Base-by-base conservation (phyloP, 2,888 invertebrate species). In the Copidosoma aretas region DNA sequence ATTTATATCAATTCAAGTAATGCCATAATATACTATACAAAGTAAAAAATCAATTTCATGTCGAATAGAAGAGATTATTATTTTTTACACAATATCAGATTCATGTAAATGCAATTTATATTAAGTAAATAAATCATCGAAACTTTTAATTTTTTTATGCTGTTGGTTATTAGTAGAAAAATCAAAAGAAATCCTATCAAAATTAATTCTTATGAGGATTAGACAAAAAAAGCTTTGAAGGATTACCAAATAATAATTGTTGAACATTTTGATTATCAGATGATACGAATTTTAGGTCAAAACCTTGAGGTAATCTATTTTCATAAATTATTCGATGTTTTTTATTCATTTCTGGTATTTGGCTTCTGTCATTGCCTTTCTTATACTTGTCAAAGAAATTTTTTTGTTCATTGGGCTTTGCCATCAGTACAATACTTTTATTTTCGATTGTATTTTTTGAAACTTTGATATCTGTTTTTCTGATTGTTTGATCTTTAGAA, bases 121-220 rank as follows among this genome's bases (percentile, higher is more conserved):
- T 73, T 62, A 66, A 76, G 76, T 75, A 74, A 76, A 75, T 25
- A 52, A 74, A 68, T 63, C 71, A 73, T 67, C 54, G 62, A 72
- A 17, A 46, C 12, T 2, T 46, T 61, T 70, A 58, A 54, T 43
- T 46, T 60, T 62, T 49, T 41, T 51, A 32, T 65, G 49, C 32
- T 32, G 32, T 32, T 32, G 32, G 32, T 32, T 32, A 8, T 32
- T 32, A 32, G 3, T 32, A 32, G 32, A 8, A 32, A 32, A 32
- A 32, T 32, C 8, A 32, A 3, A 32, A 3, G 3, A 32, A 32
- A 32, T 32, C 8, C 32, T 21, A 17, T 43, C 41, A 58, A 41
- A 43, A 5, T 54, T 25, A 57, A 52, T 53, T 52, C 15, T 52
- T 58, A 32, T 51, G 12, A 46, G 39, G 39, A 53, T 10, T 19